Base-by-base conservation (phyloP, 64 coral and sea anemone genomes). In the Dendrophyllia cribrosa region DNA sequence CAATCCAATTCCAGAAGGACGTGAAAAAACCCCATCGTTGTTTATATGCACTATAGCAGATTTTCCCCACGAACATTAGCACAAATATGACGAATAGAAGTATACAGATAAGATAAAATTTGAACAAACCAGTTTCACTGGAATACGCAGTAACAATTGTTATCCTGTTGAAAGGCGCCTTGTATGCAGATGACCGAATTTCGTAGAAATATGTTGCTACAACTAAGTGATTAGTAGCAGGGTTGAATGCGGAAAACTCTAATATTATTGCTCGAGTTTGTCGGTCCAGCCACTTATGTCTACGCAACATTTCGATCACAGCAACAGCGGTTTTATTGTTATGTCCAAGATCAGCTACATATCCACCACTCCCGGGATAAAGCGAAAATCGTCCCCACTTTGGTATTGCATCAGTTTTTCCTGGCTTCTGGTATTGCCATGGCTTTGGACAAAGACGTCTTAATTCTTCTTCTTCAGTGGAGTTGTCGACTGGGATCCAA, bases 71-170 rank as follows among this genome's bases (percentile, higher is more conserved):
- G 75, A 79, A 90, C 20, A 76, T 50, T 5, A 90, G 22, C 59
- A 78, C 74, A 53, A 90, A 90, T 43, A 78, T 79, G 24, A 90
- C 23, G 51, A 90, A 34, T 34, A 34, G 34, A 34, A 34, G 2
- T 34, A 34, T 2, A 2, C 34, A 34, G 34, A 34, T 34, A 90
- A 67, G n/a, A 50, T 68, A 90, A n/a, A 90, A 90, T 73, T 68
- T 43, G 16, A 62, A 21, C 47, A 73, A 34, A 14, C 67, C 79
- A 7, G 17, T 69, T n/a, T 79, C 88, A 48, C 58, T 43, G 43
- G 88, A 68, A 64, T 90, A 90, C 75, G 77, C 25, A 7, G 88
- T 74, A 69, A 80, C 47, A 4, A 73, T 90, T 46, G 51, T 80
- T 19, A 90, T 64, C 20, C 69, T 77, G 2, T 80, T 56, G 10